Percentiles rank a stretch among this genome's conserved stretches.
phyloP scores from a whole-genome alignment of 2,113 vertebrate species.

The Onychostruthus taczanowskii region DNA sequence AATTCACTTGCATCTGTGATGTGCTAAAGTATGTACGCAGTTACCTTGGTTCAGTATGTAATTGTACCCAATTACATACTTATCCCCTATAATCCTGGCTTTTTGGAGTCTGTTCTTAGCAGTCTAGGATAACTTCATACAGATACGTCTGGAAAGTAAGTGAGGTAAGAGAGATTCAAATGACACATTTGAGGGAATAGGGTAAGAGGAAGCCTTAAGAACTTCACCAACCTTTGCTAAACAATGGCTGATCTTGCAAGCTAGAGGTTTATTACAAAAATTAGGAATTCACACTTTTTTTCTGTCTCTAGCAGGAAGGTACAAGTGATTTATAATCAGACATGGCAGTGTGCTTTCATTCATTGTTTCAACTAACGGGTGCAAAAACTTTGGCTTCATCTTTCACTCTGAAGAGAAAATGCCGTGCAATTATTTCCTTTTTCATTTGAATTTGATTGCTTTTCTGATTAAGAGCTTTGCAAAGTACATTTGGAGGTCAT shows the following conservation, averaged over 20 bases:
- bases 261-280: neutral
- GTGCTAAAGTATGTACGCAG: neutral
- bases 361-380: neutral
- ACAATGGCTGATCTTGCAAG: neutral
- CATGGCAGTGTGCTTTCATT: neutral
- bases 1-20: neutral
- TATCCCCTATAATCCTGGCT: neutral
- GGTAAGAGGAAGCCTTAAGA: neutral
- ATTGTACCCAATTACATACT: neutral
- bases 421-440: neutral
- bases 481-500: neutral
- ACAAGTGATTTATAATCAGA: neutral
- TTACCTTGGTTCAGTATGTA: neutral
- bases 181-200: neutral
- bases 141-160: neutral
- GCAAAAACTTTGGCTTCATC: neutral
- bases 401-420: neutral
- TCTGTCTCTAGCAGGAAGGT: neutral
- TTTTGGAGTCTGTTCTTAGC: neutral
- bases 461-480: conserved; percentile 6
- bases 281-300: neutral
- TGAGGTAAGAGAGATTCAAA: neutral
- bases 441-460: neutral
- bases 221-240: neutral
- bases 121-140: neutral